Conservation (phyloP, 2,113 vertebrate species). For the Pyxicephalus adspersus region DNA sequence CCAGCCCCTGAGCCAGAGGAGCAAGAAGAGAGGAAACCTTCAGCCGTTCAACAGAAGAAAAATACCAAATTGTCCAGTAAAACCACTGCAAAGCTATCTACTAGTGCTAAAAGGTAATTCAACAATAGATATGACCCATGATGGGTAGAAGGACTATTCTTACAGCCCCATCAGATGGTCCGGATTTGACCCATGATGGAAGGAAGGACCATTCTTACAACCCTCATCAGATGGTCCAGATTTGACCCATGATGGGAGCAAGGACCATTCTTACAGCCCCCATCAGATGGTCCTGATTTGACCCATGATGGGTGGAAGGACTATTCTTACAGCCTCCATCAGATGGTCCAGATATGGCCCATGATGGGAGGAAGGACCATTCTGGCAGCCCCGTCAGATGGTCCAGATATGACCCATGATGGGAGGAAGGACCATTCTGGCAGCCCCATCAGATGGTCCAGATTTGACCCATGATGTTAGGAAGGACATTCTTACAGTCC, state of each 20-base stretch:
- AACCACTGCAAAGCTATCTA: constrained; percentile 90
- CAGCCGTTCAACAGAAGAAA: constrained; percentile 88
- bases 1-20: constrained; percentile 86
- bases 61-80: constrained; percentile 90
- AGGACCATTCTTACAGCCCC: neutral
- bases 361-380: too few relatives aligned
- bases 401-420: too few relatives aligned
- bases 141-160: neutral
- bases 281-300: neutral
- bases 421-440: neutral
- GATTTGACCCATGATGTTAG: too few relatives aligned
- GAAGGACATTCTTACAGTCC: too few relatives aligned
- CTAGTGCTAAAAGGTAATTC: constrained; percentile 89
- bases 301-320: neutral
- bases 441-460: neutral
- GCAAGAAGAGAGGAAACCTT: constrained; percentile 86
- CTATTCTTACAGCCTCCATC: neutral
- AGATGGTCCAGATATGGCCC: too few relatives aligned
- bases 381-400: too few relatives aligned
- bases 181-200: too few relatives aligned
- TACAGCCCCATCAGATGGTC: neutral
- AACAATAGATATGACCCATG: neutral
- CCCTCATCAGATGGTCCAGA: too few relatives aligned
- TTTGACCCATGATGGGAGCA: too few relatives aligned
- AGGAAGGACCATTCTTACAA: too few relatives aligned